Base-by-base conservation (phyloP, 2,113 vertebrate genomes). In the Muntiacus reevesi region DNA sequence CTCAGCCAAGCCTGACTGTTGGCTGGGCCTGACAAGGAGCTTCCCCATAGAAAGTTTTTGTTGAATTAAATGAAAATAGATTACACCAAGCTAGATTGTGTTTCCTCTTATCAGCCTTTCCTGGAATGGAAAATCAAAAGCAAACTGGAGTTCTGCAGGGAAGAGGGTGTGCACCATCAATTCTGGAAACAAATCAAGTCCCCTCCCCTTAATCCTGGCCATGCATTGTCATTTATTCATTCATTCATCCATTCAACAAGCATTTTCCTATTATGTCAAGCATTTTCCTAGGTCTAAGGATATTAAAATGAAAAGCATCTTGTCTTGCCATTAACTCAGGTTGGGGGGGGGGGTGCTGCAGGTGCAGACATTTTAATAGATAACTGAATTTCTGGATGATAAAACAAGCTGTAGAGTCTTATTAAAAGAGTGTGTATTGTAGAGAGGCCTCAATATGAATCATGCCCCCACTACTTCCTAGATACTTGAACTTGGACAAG, bases 301-400 rank as follows among this genome's bases (percentile, higher is more conserved):
- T 62, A 25, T 28, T 87, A 90, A 96, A 92, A 33, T 84, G 87
- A 86, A 93, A 96, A 90, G 62, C 5, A 95, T 74, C 52, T 88
- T 76, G 0, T 62, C 52, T 89, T 74, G 33, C 45, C 82, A 64
- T 62, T 91, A 96, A 90, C 40, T 79, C 55, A 94, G 54, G 12
- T 74, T 23, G 30, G 7, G 7, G 25, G 1, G 23, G 40, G 40
- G 40, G 40, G 40, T n/a, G 40, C 40, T 16, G 30, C 33, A 14
- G 40, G 23, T 57, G 3, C 6, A 79, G 78, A 28, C 12, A 33
- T 52, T 91, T 81, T 78, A 91, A 62, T 30, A 84, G 85, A 43
- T 15, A 74, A n/a, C 60, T 60, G 90, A 79, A 86, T 84, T 92
- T 54, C 40, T 62, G 7, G 30, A n/a, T 30, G 14, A 76, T 94